phyloP scores from a whole-genome alignment of 2,888 invertebrate genomes.

The Lapara coniferarum region DNA sequence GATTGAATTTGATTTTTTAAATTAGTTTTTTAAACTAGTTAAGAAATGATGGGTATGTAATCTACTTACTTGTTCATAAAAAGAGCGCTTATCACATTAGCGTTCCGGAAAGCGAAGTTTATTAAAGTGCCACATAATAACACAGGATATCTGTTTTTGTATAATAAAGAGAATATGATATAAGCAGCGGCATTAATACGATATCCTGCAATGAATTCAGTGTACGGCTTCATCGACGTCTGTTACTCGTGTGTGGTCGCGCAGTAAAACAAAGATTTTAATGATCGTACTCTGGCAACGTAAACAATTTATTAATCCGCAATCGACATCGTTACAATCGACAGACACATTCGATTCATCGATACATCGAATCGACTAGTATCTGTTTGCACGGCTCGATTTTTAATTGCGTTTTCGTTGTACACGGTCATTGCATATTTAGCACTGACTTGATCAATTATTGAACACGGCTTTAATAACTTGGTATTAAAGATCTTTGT shows the following conservation, averaged over 20 bases:
- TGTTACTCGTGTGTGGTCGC: slow-evolving; percentile 76
- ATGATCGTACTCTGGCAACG: slow-evolving; percentile 68
- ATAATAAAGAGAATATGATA: slow-evolving; percentile 65
- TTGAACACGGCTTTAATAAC: slow-evolving; percentile 4
- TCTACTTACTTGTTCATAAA: slow-evolving; percentile 11
- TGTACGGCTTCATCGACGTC: slow-evolving; percentile 72
- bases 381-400: slow-evolving; percentile 53
- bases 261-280: slow-evolving; percentile 77
- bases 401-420: slow-evolving; percentile 30
- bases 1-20: slow-evolving; percentile 32
- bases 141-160: slow-evolving; percentile 51
- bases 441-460: slow-evolving; percentile 8
- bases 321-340: slow-evolving; percentile 76
- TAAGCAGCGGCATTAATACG: slow-evolving; percentile 67
- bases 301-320: slow-evolving; percentile 76
- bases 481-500: background rate
- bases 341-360: slow-evolving; percentile 66
- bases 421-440: slow-evolving; percentile 6
- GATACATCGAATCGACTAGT: slow-evolving; percentile 60
- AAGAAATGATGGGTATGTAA: background rate
- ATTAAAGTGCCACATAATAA: slow-evolving; percentile 36
- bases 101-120: slow-evolving; percentile 7
- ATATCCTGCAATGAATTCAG: slow-evolving; percentile 79
- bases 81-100: slow-evolving; percentile 12
- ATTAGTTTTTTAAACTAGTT: slow-evolving; percentile 11